Base-by-base conservation (phyloP, 1,140 invertebrate species). In the Prorops nasuta region DNA sequence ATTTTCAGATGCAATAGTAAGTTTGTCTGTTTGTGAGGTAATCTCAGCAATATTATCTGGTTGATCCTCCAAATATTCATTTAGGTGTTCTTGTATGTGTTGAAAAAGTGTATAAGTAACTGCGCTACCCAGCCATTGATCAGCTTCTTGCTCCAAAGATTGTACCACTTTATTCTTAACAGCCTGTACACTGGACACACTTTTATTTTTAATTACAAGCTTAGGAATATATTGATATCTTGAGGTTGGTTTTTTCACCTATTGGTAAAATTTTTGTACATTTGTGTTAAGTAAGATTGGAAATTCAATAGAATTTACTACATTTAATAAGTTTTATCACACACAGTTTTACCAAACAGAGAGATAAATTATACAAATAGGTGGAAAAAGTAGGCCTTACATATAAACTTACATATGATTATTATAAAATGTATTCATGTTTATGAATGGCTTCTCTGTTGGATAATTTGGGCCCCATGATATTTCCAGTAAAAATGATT, bases 51-150 rank as follows among this genome's bases (percentile, higher is more conserved):
- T 45, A 39, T 72, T 68, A 9, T 88, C 83, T 17, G 86, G 86
- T 66, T 93, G 90, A 7, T 81, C 82, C 1, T 78, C 78, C 9
- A 92, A 76, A 49, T 95, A 73, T 36, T 89, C 84, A 1, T 83
- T 65, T 18, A 86, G 77, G 68, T 89, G 87, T 69, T 97, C 94
- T 71, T 93, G 94, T 14, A 93, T 79, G 72, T 85, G 93, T 76
- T 98, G 94, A 78, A 98, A 94, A 22, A 98, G 69, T 3, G 92
- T 92, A 65, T 94, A 98, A 1, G 94, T 97, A 91, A 96, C 95
- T 28, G 92, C 90, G 76, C 86, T 88, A 9, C 92, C 94, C 16
- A 95, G 50, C 81, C 88, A 90, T 54, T 88, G 84, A 22, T 88
- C 81, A 0, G 88, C 88, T 73, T 94, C 90, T 32, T 81, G 76